Conservation (phyloP, 2,888 invertebrate species). For the Galeruca laticollis region DNA sequence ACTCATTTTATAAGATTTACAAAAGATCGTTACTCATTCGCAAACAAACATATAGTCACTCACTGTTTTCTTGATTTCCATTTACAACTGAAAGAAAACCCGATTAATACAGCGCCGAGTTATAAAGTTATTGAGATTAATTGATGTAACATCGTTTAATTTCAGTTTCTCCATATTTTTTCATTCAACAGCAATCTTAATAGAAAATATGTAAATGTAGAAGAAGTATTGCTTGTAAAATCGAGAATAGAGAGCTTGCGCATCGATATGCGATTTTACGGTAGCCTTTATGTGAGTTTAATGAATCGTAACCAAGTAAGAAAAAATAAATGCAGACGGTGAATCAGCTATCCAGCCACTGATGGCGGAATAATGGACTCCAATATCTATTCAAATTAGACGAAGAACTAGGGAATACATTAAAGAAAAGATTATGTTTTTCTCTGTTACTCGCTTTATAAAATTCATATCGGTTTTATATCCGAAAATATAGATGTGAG, state of each 20-base stretch:
- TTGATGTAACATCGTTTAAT: background rate
- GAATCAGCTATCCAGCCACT: conserved; percentile 37
- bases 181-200: conserved; percentile 14
- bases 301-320: conserved; percentile 38
- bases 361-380: conserved; percentile 41
- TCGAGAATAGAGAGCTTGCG: conserved; percentile 20
- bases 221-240: conserved; percentile 21
- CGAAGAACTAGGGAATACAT: conserved; percentile 33
- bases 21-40: too few species aligned
- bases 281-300: conserved; percentile 35
- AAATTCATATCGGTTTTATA: conserved; percentile 31
- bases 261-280: conserved; percentile 26
- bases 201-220: conserved; percentile 32
- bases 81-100: too few species aligned
- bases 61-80: too few species aligned
- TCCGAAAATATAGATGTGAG: background rate
- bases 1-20: too few species aligned
- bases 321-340: conserved; percentile 37
- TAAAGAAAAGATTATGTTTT: conserved; percentile 13
- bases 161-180: background rate
- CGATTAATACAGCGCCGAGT: too few species aligned
- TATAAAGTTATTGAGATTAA: too few species aligned
- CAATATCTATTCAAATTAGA: conserved; percentile 45
- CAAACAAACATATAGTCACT: too few species aligned
- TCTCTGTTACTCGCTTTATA: conserved; percentile 20